Evolutionary conservation across 2,113 vertebrate genomes (phyloP), one percentile per base, ranked within the genome.

Genomic region (Geothlypis trichas): DNA sequence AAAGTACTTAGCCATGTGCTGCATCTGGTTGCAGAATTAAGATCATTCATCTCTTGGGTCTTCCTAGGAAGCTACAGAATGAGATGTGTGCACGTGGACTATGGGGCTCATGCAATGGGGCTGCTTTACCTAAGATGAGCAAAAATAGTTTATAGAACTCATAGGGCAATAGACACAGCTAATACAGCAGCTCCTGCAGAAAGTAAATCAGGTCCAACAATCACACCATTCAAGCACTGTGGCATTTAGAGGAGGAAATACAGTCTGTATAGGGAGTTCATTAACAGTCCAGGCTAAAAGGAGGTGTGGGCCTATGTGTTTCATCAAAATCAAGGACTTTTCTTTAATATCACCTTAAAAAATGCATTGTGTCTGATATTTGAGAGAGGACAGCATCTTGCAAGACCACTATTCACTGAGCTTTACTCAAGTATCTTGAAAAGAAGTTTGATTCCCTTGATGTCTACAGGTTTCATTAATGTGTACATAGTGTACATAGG

Each of bases 21-120:
- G 78, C 90, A 91, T 90, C 92, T 87, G 74, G 61, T 54, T 82
- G 69, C 54, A 87, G 77, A 94, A 69, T 73, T 85, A 73, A 72
- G n/a, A 91, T 61, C 47, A 55, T 74, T 80, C 47, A 79, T 87
- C 66, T 96, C 73, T n/a, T 75, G 84, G 28, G 61, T 92, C 69
- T 67, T 82, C 84, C 85, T 68, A 54, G 31, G 49, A n/a, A 82
- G 89, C 28, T 82, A 20, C 3, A 68, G 37, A 9, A 30, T 17
- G 18, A 83, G 68, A 71, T 52, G 35, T 1, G 12, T 78, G 49
- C 16, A 44, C n/a, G 35, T 19, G 21, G 35, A 82, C 37, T 28
- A 22, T 15, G 42, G 19, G 16, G 47, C 69, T 73, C 46, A 22
- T 49, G 54, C 19, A 78, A 17, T 49, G 39, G 44, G 49, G 7